Evolutionary conservation across 2,113 vertebrate genomes (phyloP).

Genomic region (mouse (Mus musculus)): GRCm39 chr2:75178001-75178500

Average conservation of each 20-base stretch:
- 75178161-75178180: not conserved
- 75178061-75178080: not conserved
- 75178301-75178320: constrained; percentile 36
- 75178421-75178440: not conserved
- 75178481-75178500: not conserved
- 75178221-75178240: constrained; percentile 49
- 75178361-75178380: constrained; percentile 43
- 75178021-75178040: not conserved
- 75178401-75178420: not conserved
- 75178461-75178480: not conserved
- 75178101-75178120: constrained; percentile 24
- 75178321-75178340: constrained; percentile 50
- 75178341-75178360: constrained; percentile 62
- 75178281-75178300: constrained; percentile 65
- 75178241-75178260: constrained; percentile 66
- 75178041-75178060: not conserved
- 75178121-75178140: not conserved
- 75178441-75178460: not conserved
- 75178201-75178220: not conserved
- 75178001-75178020: not conserved
- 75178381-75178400: not conserved
- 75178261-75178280: constrained; percentile 69
- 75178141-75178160: constrained; percentile 15
- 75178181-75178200: constrained; percentile 48
- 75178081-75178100: constrained; percentile 12